These are phyloP conservation scores for Plecotus auritus DNA, from an alignment of 2,113 vertebrate species.

Conservation along the genomic window DNA sequence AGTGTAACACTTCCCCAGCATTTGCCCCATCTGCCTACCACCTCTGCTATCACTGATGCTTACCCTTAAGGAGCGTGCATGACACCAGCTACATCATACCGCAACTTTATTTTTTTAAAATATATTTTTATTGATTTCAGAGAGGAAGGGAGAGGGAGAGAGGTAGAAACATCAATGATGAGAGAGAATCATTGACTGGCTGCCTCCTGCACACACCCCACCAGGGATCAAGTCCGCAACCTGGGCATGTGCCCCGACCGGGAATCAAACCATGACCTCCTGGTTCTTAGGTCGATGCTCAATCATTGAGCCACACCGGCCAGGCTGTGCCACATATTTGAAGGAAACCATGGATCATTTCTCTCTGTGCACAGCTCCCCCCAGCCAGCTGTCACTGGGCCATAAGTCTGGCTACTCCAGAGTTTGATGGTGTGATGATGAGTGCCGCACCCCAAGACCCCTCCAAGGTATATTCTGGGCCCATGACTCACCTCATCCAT, in stretches of 20 bases:
- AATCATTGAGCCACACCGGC: no score
- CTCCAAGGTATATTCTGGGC: not conserved
- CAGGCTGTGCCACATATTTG: not conserved
- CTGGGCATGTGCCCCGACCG: not conserved
- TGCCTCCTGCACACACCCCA: not conserved
- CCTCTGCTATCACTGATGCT: not conserved
- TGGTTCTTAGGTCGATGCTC: no score
- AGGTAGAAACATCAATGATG: not conserved
- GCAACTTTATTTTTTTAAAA: not conserved
- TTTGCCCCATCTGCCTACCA: not conserved
- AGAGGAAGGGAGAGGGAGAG: not conserved
- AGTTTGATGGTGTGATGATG: not conserved
- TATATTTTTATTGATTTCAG: not conserved
- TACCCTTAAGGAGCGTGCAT: not conserved
- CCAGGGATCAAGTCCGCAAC: no score
- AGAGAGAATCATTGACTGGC: not conserved
- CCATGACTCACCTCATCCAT: not conserved
- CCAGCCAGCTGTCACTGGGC: not conserved
- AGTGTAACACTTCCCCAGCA: accelerated
- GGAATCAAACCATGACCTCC: not conserved
- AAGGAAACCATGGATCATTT: not conserved
- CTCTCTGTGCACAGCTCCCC: not conserved
- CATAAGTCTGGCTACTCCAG: not conserved
- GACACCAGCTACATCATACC: not conserved
- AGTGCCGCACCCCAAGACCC: no score